These are phyloP conservation scores for Xanthostigma xanthostigma DNA, from an alignment of 2,888 invertebrate genomes.

Conservation along the genomic window DNA sequence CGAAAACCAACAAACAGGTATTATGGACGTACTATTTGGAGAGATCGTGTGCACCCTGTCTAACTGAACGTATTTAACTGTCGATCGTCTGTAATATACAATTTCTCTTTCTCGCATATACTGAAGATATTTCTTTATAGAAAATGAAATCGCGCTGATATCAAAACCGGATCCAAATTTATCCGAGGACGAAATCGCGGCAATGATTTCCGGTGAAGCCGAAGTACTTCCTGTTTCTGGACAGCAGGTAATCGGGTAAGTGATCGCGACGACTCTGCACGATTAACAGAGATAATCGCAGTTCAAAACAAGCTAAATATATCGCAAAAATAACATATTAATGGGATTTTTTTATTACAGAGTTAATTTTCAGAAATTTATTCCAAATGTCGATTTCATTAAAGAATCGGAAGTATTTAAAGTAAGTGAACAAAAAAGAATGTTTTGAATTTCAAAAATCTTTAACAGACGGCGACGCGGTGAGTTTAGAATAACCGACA, in stretches of 20 bases:
- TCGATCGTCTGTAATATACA: no score
- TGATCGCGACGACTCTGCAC: slow-evolving; percentile 1
- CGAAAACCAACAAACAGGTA: no score
- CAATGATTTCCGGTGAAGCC: slow-evolving; percentile 49
- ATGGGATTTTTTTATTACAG: slow-evolving; percentile 26
- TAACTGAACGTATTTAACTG: no score
- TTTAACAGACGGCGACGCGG: neutral
- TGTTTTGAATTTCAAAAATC: neutral
- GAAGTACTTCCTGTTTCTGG: slow-evolving; percentile 42
- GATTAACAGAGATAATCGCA: neutral
- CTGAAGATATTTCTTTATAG: slow-evolving; percentile 1
- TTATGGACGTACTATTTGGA: no score
- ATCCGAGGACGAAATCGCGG: slow-evolving; percentile 51
- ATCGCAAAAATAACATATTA: neutral
- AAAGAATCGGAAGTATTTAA: slow-evolving; percentile 54
- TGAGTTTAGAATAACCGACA: neutral
- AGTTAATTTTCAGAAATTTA: slow-evolving; percentile 53
- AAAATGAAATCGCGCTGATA: neutral
- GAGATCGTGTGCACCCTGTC: no score
- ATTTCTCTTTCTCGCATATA: no score
- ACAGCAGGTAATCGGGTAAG: slow-evolving; percentile 51
- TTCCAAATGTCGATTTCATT: slow-evolving; percentile 45
- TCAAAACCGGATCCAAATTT: slow-evolving; percentile 22
- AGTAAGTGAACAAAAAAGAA: slow-evolving; percentile 8
- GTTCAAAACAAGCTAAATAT: neutral